Evolutionary conservation across 2,797 vertebrate species (phyloP).

Genomic region (Antrozous pallidus): DNA sequence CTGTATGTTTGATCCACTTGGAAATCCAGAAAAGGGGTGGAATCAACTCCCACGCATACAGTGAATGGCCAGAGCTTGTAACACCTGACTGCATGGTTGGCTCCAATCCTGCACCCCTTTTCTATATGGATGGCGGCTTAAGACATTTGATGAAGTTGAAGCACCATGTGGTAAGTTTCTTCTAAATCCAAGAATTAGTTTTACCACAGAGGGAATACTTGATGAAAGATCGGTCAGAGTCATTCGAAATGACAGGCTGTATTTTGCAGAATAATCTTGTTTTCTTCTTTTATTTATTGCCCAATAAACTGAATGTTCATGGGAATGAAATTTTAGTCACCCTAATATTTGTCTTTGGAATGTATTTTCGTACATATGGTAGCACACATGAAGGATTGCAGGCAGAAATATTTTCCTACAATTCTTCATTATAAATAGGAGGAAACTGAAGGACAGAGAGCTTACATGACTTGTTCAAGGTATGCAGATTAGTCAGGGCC

Average conservation of each 20-base stretch:
- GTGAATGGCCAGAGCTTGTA: not conserved
- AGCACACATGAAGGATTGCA: not conserved
- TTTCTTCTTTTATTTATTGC: constrained; percentile 64
- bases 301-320: constrained; percentile 45
- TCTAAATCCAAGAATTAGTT: constrained; percentile 44
- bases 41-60: not conserved
- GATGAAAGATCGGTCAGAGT: constrained; percentile 34
- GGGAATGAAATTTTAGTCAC: constrained; percentile 52
- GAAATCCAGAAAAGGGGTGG: not conserved
- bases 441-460: not conserved
- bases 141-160: not conserved
- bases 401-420: not conserved
- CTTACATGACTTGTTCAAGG: constrained; percentile 2
- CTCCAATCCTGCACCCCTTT: not conserved
- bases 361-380: constrained; percentile 20
- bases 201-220: not conserved
- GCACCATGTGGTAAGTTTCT: not conserved
- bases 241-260: constrained; percentile 21
- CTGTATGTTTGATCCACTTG: not conserved
- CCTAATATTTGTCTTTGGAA: constrained; percentile 21
- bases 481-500: not conserved
- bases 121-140: not conserved
- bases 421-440: not conserved
- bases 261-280: constrained; percentile 39
- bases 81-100: not conserved